Percentiles rank a stretch among this genome's conserved stretches.
These are phyloP conservation scores for Zaprionus tsacasi DNA, from an alignment of 1,140 invertebrate genomes.

Conservation along the genomic window DNA sequence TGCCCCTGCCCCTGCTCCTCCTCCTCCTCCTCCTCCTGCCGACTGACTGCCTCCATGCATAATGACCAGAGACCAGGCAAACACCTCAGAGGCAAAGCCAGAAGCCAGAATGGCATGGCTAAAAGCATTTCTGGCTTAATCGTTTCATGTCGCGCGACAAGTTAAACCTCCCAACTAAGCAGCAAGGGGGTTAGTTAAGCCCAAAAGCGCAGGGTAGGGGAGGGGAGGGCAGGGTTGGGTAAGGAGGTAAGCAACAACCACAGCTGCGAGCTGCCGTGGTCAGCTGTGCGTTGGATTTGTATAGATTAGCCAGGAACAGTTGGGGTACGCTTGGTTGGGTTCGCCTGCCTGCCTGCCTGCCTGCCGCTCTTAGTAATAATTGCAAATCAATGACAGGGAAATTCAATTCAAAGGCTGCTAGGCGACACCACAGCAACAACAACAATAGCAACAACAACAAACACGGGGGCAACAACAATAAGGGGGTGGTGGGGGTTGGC, in stretches of 20 bases:
- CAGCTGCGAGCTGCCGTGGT: constrained; percentile 17
- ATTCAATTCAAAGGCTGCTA: constrained; percentile 57
- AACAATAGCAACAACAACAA: constrained; percentile 20
- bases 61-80: constrained; percentile 42
- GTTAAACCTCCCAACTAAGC: constrained; percentile 37
- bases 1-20: not conserved
- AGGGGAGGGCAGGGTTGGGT: too few relatives aligned
- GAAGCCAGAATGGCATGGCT: constrained; percentile 60
- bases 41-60: constrained; percentile 10
- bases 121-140: constrained; percentile 69
- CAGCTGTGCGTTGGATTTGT: constrained; percentile 43
- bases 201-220: not conserved
- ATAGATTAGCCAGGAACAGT: constrained; percentile 47
- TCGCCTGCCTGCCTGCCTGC: constrained; percentile 5
- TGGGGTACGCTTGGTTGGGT: constrained; percentile 10
- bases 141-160: constrained; percentile 68
- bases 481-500: not conserved
- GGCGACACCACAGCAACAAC: constrained; percentile 43
- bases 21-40: not conserved
- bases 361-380: constrained; percentile 61
- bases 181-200: constrained; percentile 1
- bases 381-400: constrained; percentile 72
- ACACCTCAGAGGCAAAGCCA: constrained; percentile 49
- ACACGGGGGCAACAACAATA: constrained; percentile 1
- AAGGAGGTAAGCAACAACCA: constrained; percentile 13